Evolutionary conservation across 2,797 vertebrate species (phyloP).

Genomic region (Melanotaenia pygmaea): DNA sequence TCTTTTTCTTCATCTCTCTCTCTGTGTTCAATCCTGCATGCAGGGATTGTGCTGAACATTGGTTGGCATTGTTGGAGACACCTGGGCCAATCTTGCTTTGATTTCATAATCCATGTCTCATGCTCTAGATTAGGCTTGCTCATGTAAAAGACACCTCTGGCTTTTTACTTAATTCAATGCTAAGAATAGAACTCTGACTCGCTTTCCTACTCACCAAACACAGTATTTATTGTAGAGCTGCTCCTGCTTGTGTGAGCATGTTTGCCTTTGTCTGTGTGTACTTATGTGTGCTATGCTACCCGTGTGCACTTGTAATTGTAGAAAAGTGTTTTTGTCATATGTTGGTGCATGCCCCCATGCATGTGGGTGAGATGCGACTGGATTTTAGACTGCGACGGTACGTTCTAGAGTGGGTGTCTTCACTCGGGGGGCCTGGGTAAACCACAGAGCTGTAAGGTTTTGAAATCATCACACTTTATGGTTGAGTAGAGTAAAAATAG

Average conservation of each 20-base stretch:
- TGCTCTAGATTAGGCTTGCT: constrained; percentile 77
- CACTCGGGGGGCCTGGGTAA: constrained; percentile 61
- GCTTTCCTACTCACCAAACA: constrained; percentile 67
- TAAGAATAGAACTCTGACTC: constrained; percentile 80
- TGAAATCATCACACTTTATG: constrained; percentile 78
- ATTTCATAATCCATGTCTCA: constrained; percentile 83
- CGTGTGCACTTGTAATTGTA: constrained; percentile 37
- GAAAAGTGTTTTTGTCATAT: constrained; percentile 35
- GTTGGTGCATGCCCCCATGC: constrained; percentile 27
- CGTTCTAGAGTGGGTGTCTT: constrained; percentile 61
- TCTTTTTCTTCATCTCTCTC: constrained; percentile 17
- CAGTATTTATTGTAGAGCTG: constrained; percentile 61
- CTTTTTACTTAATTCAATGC: constrained; percentile 81
- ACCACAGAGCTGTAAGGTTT: constrained; percentile 70
- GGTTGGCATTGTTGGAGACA: constrained; percentile 73
- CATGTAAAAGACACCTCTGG: constrained; percentile 81
- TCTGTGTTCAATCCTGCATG: constrained; percentile 50
- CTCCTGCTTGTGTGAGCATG: constrained; percentile 71
- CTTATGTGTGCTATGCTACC: constrained; percentile 28
- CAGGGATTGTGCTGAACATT: constrained; percentile 66
- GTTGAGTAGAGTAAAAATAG: constrained; percentile 79
- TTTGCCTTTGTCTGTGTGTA: constrained; percentile 48
- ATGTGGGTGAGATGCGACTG: constrained; percentile 48
- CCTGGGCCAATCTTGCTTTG: constrained; percentile 81
- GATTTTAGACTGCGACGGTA: constrained; percentile 37